Conservation (phyloP, 2,888 invertebrate genomes). For the Agrochola lychnidis region DNA sequence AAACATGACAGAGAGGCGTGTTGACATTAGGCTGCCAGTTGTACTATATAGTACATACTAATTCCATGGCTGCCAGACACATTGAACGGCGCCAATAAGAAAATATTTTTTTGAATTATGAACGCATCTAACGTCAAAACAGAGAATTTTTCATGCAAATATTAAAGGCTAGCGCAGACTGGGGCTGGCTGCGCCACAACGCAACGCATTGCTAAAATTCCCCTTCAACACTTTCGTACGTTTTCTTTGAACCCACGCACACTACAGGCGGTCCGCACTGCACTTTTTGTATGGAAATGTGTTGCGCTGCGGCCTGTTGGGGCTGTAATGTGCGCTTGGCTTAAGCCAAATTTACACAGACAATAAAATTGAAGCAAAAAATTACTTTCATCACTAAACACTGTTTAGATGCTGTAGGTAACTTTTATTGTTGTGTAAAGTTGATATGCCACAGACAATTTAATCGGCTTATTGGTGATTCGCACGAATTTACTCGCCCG, state of each 20-base stretch:
- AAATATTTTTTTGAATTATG: conserved; percentile 22
- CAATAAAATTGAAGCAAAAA: not conserved
- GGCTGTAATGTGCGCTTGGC: not conserved
- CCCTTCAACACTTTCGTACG: not conserved
- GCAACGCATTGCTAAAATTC: not conserved
- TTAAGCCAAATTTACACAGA: not conserved
- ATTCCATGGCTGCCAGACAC: conserved; percentile 13
- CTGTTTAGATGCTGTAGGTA: not conserved
- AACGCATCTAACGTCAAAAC: conserved; percentile 15
- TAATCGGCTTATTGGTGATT: no score
- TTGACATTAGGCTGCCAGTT: conserved; percentile 40
- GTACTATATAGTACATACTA: not conserved
- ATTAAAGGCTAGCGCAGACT: not conserved
- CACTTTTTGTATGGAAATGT: not conserved
- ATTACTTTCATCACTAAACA: accelerated
- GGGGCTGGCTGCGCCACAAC: not conserved
- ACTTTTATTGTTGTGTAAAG: not conserved
- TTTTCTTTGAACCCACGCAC: not conserved
- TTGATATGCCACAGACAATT: not conserved
- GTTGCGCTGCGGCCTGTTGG: not conserved
- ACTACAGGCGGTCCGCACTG: not conserved
- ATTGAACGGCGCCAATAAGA: conserved; percentile 10
- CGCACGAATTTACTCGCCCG: no score
- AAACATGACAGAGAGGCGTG: conserved; percentile 31
- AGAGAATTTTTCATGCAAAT: not conserved